These are phyloP conservation scores for Nomada hirtipes DNA, from an alignment of 2,888 invertebrate genomes.

Conservation along the genomic window DNA sequence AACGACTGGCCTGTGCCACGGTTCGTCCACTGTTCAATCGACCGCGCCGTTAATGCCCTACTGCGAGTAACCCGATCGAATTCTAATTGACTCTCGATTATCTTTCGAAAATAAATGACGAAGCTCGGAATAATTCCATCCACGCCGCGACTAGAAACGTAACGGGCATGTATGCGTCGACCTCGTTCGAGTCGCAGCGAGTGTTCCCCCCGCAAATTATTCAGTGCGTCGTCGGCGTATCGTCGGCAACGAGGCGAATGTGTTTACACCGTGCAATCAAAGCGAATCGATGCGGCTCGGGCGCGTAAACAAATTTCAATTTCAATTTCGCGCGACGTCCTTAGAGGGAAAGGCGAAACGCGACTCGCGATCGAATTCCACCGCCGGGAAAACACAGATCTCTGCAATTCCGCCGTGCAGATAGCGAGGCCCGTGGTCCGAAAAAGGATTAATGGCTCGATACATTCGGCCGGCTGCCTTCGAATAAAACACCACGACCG, in stretches of 20 bases:
- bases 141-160: slow-evolving; percentile 18
- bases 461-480: too few relatives aligned
- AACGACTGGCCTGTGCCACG: neutral
- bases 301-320: slow-evolving; percentile 55
- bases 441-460: too few relatives aligned
- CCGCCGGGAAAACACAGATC: neutral
- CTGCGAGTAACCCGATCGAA: too few relatives aligned
- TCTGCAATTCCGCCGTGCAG: neutral
- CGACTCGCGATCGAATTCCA: neutral
- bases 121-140: neutral
- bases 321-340: slow-evolving; percentile 8
- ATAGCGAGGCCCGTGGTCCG: too few relatives aligned
- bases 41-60: too few relatives aligned
- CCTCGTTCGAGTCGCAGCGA: neutral
- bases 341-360: neutral
- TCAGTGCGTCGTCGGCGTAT: slow-evolving; percentile 33
- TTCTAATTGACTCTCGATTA: neutral
- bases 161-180: slow-evolving; percentile 22
- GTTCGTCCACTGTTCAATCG: neutral
- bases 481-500: too few relatives aligned
- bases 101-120: too few relatives aligned
- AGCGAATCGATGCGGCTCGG: slow-evolving; percentile 60
- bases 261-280: slow-evolving; percentile 58
- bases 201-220: slow-evolving; percentile 47
- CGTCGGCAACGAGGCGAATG: slow-evolving; percentile 15